Evolutionary conservation across 2,888 invertebrate species (phyloP), one percentile per base, ranked within the genome.

Genomic region (Xanthorhoe designata): DNA sequence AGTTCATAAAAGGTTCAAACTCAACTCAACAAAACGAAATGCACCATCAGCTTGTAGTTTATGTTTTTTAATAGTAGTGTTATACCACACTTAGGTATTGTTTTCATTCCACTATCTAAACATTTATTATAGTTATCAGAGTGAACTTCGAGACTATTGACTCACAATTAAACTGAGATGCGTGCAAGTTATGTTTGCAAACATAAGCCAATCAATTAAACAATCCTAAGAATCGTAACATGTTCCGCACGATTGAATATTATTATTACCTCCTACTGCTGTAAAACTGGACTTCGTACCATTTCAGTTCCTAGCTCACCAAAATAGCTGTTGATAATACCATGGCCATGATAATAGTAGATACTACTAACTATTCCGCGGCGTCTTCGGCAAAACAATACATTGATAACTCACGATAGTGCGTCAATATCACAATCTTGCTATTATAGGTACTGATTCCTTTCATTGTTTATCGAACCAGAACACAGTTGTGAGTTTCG

Each of bases 211-310:
- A 32, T 4, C 32, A 32, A 15, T 19, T 24, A 53, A 54, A 59
- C 54, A 38, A 58, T 57, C 57, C 15, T 2, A 52, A 52, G 24
- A 32, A 6, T 45, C 10, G 15, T 51, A 42, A 29, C 2, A 19
- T n/a, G 10, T 62, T 5, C 2, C 13, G 17, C 55, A 55, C 52
- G 50, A 49, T 29, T 13, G 1, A 38, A 6, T 24, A 24, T 13
- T 61, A 56, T 38, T 24, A 24, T 24, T 24, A 24, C 24, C 24
- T 24, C 45, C 7, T 32, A 56, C 49, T 24, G 17, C 53, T 64
- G 17, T 32, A 52, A 54, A 61, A 19, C 53, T 61, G 55, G 60
- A 67, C 75, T 71, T 63, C 64, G 56, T 61, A 55, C 53, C 55
- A 18, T 24, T 47, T 63, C 32, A 32, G 62, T 53, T 60, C 53